A percentile compares a stretch with the other conserved stretches of the same genome.
These are phyloP conservation scores for Thermophis baileyi DNA, from an alignment of 2,113 vertebrate species.

Conservation along the genomic window DNA sequence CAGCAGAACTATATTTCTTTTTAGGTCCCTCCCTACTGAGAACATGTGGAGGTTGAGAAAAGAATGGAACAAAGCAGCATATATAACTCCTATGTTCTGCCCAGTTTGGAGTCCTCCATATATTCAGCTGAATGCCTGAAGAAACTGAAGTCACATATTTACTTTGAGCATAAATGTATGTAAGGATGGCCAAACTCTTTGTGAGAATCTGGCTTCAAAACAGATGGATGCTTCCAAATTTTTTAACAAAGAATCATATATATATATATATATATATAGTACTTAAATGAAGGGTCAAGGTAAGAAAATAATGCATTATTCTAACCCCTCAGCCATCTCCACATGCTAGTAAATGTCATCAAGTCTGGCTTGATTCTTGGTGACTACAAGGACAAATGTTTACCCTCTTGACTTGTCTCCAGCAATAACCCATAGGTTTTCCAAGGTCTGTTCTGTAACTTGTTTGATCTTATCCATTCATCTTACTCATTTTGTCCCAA, in stretches of 20 bases:
- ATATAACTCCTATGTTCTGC: neutral
- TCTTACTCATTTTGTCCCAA: neutral
- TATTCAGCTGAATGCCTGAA: neutral
- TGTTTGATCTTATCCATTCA: neutral
- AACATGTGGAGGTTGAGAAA: neutral
- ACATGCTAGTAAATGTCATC: too few species aligned
- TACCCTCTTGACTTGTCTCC: too few species aligned
- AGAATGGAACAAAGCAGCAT: neutral
- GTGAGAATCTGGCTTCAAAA: neutral
- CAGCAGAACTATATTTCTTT: neutral
- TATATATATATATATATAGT: too few species aligned
- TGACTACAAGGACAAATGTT: too few species aligned
- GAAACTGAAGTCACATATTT: neutral
- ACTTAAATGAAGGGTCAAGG: too few species aligned
- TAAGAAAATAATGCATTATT: too few species aligned
- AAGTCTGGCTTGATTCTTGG: too few species aligned
- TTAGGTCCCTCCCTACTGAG: neutral
- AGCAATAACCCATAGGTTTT: too few species aligned
- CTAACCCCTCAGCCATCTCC: too few species aligned
- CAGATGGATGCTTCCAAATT: neutral
- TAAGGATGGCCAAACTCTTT: neutral
- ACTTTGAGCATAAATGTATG: neutral
- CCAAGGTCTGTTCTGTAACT: neutral
- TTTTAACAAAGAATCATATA: neutral
- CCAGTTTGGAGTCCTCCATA: neutral